Conservation (phyloP, 2,888 invertebrate genomes). For the Eupithecia subfuscata region DNA sequence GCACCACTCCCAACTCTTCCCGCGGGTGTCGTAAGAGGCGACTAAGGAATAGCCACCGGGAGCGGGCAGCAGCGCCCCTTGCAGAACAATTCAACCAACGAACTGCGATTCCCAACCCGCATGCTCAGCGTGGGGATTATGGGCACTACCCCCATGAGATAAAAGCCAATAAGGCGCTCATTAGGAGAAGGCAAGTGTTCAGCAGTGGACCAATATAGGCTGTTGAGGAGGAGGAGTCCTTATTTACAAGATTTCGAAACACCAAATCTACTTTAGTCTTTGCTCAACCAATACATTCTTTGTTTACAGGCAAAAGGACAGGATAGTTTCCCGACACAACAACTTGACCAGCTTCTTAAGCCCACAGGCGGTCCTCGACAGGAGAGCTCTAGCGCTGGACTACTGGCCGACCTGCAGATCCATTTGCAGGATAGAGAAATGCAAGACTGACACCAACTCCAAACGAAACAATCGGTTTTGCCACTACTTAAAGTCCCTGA, state of each 20-base stretch:
- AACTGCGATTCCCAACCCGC: no score
- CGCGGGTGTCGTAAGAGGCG: no score
- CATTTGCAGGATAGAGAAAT: constrained; percentile 88
- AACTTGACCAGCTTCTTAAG: constrained; percentile 79
- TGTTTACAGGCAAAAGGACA: constrained; percentile 78
- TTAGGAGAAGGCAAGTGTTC: no score
- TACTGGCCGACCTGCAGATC: constrained; percentile 87
- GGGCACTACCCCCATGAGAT: no score
- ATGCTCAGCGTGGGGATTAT: no score
- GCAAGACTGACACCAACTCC: constrained; percentile 81
- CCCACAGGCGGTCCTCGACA: constrained; percentile 76
- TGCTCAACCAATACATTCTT: constrained; percentile 36
- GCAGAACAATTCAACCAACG: no score
- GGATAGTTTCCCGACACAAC: constrained; percentile 64
- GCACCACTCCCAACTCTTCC: no score
- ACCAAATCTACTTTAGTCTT: neutral
- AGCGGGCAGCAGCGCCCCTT: no score
- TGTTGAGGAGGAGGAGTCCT: neutral
- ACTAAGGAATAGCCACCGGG: no score
- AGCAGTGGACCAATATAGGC: no score
- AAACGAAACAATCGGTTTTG: constrained; percentile 90
- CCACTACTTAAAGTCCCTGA: constrained; percentile 88
- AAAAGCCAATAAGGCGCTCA: no score
- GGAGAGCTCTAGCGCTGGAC: constrained; percentile 85
- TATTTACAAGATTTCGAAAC: neutral